A percentile compares a stretch with the other conserved stretches of the same genome.
phyloP scores from a whole-genome alignment of 2,888 invertebrate genomes.

The Agonopterix subpropinquella region DNA sequence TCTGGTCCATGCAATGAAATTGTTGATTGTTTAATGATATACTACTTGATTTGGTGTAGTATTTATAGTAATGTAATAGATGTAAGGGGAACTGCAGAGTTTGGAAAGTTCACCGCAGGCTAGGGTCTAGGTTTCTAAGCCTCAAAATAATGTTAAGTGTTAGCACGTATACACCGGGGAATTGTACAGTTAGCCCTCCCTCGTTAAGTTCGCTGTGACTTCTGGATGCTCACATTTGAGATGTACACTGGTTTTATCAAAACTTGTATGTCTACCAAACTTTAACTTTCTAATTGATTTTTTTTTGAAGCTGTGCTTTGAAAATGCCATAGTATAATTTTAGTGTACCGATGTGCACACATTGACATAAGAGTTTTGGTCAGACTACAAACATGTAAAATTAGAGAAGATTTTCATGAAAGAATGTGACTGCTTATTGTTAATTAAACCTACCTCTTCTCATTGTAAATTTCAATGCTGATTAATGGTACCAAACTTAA shows the following conservation, averaged over 20 bases:
- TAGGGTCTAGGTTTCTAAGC: conserved; percentile 69
- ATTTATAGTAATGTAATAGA: conserved; percentile 39
- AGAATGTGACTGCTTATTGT: conserved; percentile 58
- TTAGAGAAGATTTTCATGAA: conserved; percentile 57
- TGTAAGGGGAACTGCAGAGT: conserved; percentile 53
- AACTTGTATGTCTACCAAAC: conserved; percentile 54
- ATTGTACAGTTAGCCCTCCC: conserved; percentile 76
- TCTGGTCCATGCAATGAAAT: conserved; percentile 37
- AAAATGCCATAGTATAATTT: conserved; percentile 48
- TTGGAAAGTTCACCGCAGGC: conserved; percentile 71
- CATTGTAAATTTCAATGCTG: conserved; percentile 72
- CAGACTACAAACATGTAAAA: conserved; percentile 63
- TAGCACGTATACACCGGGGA: conserved; percentile 73
- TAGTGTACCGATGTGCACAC: conserved; percentile 40
- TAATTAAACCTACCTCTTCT: conserved; percentile 72
- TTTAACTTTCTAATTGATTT: conserved; percentile 11
- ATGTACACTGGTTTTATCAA: conserved; percentile 66
- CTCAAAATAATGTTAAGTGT: conserved; percentile 74
- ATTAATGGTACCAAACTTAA: conserved; percentile 69
- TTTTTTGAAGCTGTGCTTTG: conserved; percentile 61
- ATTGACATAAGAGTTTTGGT: conserved; percentile 62
- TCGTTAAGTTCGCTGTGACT: conserved; percentile 74
- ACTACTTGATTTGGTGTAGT: conserved; percentile 40
- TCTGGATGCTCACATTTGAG: conserved; percentile 64
- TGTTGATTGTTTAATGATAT: conserved; percentile 44